Conservation (phyloP, 2,797 vertebrate genomes). For the Potorous gilbertii region DNA sequence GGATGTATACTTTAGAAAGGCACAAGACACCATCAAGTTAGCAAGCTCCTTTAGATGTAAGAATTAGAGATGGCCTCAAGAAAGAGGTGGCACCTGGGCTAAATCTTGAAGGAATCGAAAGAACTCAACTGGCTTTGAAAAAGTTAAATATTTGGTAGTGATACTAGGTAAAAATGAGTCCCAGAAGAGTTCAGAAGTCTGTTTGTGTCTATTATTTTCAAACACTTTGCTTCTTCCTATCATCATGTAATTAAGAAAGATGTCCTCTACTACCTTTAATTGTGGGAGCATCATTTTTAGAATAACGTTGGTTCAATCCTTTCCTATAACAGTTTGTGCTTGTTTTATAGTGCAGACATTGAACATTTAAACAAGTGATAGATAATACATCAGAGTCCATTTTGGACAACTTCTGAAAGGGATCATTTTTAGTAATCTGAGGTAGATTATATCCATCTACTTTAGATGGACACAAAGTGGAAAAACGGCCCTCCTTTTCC, state of each 20-base stretch:
- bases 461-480: neutral
- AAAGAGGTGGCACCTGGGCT: neutral
- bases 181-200: neutral
- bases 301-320: slow-evolving; percentile 32
- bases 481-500: neutral
- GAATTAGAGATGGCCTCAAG: neutral
- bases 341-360: slow-evolving; percentile 25
- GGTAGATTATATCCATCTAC: neutral
- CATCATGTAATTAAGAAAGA: neutral
- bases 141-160: neutral
- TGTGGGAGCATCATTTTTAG: neutral
- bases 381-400: neutral
- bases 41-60: neutral
- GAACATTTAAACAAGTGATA: slow-evolving; percentile 48
- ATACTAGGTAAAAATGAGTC: neutral
- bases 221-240: accelerated
- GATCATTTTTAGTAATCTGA: slow-evolving; percentile 40
- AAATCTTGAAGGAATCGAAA: neutral
- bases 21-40: neutral
- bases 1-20: neutral
- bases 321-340: neutral
- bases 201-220: neutral
- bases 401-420: neutral
- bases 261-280: neutral
- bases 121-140: neutral